A percentile compares a stretch with the other conserved stretches of the same genome.
These are phyloP conservation scores for Hypanus sabinus DNA, from an alignment of 2,113 vertebrate species.

Conservation along the genomic window DNA sequence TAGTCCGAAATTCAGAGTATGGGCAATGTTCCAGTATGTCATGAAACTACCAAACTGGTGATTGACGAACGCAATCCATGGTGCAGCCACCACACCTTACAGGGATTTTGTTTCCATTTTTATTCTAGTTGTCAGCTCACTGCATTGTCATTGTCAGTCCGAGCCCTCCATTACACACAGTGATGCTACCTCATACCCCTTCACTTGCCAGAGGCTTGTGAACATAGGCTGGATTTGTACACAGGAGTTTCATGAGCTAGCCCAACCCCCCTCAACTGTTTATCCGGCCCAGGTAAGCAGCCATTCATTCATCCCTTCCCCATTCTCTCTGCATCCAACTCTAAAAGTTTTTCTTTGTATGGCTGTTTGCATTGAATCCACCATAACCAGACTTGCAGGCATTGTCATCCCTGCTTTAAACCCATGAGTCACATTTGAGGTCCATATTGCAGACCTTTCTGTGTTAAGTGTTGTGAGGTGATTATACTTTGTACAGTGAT, in stretches of 20 bases:
- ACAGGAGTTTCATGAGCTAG: background rate
- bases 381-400: background rate
- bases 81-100: background rate
- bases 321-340: background rate
- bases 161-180: background rate
- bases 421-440: background rate
- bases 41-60: background rate
- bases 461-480: background rate
- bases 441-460: background rate
- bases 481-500: background rate
- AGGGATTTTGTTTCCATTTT: background rate
- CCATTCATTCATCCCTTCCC: background rate
- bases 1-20: background rate
- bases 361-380: background rate
- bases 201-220: background rate
- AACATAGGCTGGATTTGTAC: background rate
- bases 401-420: background rate
- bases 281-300: background rate
- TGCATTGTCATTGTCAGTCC: background rate
- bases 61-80: background rate
- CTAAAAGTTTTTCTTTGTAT: background rate
- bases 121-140: background rate
- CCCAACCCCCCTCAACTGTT: no score
- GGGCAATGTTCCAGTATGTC: no score
- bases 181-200: no score